phyloP scores from a whole-genome alignment of 2,888 invertebrate genomes.

The Dryobotodes eremita region DNA sequence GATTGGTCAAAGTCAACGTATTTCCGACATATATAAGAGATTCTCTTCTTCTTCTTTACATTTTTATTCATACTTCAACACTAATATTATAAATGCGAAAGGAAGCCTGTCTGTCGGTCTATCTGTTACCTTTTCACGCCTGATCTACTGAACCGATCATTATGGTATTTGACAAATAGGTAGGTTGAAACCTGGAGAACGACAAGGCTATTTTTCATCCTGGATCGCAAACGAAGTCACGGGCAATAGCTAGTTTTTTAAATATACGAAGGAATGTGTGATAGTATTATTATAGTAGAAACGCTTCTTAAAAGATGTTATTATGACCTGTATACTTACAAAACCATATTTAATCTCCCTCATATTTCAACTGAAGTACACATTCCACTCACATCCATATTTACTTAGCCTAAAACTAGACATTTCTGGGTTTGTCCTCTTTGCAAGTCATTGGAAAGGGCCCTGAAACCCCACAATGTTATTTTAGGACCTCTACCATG shows the following conservation, averaged over 20 bases:
- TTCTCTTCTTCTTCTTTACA: not conserved
- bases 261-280: not conserved
- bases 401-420: slow-evolving; percentile 37
- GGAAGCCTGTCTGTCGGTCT: not conserved
- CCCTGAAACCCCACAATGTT: slow-evolving; percentile 40
- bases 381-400: slow-evolving; percentile 6
- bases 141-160: too few relatives aligned
- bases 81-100: too few relatives aligned
- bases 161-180: not conserved
- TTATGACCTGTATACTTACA: not conserved
- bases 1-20: too few relatives aligned
- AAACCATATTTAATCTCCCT: slow-evolving; percentile 15
- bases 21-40: too few relatives aligned
- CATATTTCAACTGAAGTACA: slow-evolving; percentile 32
- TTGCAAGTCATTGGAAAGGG: slow-evolving; percentile 24
- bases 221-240: not conserved
- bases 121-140: not conserved
- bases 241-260: too few relatives aligned
- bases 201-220: too few relatives aligned
- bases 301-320: not conserved
- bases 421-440: slow-evolving; percentile 21
- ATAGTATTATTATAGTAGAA: not conserved
- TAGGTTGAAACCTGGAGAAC: not conserved
- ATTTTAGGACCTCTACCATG: slow-evolving; percentile 49
- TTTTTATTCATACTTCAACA: not conserved